Conservation (phyloP, 2,113 vertebrate species). For the Phainopepla nitens region DNA sequence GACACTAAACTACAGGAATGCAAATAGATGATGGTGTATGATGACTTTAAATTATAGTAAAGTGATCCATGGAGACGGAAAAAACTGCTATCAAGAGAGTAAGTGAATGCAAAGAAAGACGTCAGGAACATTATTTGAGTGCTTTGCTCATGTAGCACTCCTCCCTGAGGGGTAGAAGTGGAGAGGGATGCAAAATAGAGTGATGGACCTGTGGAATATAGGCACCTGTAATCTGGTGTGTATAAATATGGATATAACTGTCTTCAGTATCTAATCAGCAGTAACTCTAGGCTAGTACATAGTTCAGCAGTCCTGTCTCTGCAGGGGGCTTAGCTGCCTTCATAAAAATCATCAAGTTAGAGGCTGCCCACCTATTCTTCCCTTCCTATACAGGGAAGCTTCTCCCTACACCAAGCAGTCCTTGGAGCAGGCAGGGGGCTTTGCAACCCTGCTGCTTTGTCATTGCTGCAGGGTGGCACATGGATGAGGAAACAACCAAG, state of each 20-base stretch:
- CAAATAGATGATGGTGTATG: constrained; percentile 44
- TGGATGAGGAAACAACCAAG: background rate
- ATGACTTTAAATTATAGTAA: constrained; percentile 44
- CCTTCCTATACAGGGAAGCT: background rate
- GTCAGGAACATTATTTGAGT: background rate
- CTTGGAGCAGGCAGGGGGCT: background rate
- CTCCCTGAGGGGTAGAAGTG: background rate
- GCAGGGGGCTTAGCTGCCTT: background rate
- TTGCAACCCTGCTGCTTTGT: background rate
- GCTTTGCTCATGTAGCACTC: background rate
- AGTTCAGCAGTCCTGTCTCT: background rate
- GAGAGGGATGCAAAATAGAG: background rate
- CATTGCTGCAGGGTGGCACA: background rate
- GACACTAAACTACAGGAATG: constrained; percentile 31
- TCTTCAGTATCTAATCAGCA: background rate
- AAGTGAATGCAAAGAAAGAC: background rate
- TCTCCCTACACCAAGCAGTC: background rate
- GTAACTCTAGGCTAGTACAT: background rate
- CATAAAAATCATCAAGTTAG: background rate
- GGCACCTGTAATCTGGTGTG: background rate
- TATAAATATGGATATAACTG: background rate
- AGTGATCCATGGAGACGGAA: background rate
- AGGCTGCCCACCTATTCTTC: background rate
- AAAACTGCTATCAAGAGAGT: background rate
- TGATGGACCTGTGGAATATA: rapidly evolving